Conservation (phyloP, 2,113 vertebrate species). For the Passer montanus region DNA sequence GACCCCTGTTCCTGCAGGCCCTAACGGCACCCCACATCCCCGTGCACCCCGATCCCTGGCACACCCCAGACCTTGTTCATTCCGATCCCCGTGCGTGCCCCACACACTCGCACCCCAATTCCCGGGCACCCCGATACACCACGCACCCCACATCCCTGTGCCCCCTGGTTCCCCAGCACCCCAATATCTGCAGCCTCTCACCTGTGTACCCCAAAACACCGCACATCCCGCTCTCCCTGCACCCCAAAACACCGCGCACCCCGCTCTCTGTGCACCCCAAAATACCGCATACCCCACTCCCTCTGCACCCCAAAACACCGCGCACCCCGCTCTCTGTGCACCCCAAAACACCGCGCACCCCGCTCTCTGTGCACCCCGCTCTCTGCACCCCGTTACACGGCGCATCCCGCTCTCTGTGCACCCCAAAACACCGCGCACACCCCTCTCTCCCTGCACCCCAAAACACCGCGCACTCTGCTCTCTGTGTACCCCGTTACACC, state of each 20-base stretch:
- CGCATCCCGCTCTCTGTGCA: neutral
- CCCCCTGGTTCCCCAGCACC: rapidly evolving
- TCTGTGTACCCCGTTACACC: neutral
- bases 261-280: no score
- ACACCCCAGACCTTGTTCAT: neutral
- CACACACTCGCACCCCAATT: neutral
- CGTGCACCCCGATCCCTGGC: rapidly evolving
- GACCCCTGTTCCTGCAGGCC: no score
- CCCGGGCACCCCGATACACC: neutral
- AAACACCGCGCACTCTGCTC: no score
- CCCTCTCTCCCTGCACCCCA: neutral
- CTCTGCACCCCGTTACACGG: no score
- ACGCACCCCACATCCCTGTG: neutral
- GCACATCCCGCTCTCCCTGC: no score
- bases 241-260: neutral
- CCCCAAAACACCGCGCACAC: no score
- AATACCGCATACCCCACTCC: no score
- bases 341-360: neutral
- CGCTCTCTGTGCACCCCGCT: neutral
- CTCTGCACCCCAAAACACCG: no score
- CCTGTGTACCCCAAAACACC: no score
- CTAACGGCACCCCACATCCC: no score
- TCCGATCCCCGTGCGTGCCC: neutral
- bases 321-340: rapidly evolving
- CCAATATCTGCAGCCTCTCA: neutral